These are phyloP conservation scores for Jacana jacana DNA, from an alignment of 2,113 vertebrate species.

Conservation along the genomic window DNA sequence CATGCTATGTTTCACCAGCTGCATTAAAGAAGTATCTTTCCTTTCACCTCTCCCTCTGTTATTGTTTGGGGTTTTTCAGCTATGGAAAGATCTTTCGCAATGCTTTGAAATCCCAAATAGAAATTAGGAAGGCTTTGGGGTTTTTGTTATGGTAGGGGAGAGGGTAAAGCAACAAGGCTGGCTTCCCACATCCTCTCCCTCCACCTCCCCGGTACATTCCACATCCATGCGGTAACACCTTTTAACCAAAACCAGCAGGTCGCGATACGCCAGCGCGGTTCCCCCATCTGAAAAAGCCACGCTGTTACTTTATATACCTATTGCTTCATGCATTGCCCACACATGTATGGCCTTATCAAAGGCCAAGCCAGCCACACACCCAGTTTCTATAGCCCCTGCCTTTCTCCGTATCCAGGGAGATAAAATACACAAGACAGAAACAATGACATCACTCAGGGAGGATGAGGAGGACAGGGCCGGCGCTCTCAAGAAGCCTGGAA, in stretches of 20 bases:
- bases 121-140: conserved; percentile 15
- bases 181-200: conserved; percentile 36
- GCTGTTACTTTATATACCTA: conserved; percentile 1
- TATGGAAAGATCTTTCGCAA: conserved; percentile 44
- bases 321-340: conserved; percentile 30
- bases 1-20: background rate
- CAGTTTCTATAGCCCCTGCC: conserved; percentile 26
- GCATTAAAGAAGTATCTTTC: background rate
- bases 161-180: background rate
- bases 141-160: conserved; percentile 5
- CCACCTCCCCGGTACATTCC: background rate
- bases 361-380: conserved; percentile 38
- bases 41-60: conserved; percentile 35
- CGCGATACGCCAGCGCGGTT: background rate
- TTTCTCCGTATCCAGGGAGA: conserved; percentile 53
- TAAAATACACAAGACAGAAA: conserved; percentile 52
- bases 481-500: background rate
- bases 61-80: conserved; percentile 36
- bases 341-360: conserved; percentile 42
- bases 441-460: conserved; percentile 44
- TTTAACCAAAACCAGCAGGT: conserved; percentile 40
- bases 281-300: background rate
- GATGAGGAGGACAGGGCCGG: background rate
- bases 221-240: conserved; percentile 17
- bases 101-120: conserved; percentile 43